A percentile compares a stretch with the other conserved stretches of the same genome.
Evolutionary conservation across 1,140 invertebrate species (phyloP).

Genomic region (Pararge aegeria): DNA sequence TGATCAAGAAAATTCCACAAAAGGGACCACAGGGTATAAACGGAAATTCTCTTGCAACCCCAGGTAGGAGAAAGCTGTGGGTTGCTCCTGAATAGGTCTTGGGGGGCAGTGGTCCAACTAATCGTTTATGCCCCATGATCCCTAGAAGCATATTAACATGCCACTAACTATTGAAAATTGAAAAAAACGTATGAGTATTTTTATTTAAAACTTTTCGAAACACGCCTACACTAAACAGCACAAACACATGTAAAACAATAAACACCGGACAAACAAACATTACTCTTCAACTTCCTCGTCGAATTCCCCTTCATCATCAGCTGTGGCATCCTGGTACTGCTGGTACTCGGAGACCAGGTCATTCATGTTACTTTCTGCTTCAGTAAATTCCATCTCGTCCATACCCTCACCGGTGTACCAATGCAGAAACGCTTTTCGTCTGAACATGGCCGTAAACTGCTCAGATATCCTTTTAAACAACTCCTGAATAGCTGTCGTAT

Average conservation of each 20-base stretch:
- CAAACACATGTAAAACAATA: neutral
- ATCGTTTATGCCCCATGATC: too few relatives aligned
- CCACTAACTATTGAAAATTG: neutral
- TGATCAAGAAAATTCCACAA: too few relatives aligned
- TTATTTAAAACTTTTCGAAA: conserved; percentile 1
- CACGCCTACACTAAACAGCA: conserved; percentile 6
- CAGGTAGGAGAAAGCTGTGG: too few relatives aligned
- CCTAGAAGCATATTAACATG: too few relatives aligned
- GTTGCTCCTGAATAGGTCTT: too few relatives aligned
- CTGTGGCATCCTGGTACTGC: conserved; percentile 90
- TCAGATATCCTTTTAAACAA: conserved; percentile 83
- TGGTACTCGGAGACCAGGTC: conserved; percentile 93
- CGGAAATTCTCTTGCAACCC: too few relatives aligned
- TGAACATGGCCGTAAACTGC: conserved; percentile 81
- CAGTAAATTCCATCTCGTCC: conserved; percentile 89
- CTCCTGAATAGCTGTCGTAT: conserved; percentile 86
- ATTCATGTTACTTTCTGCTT: conserved; percentile 85
- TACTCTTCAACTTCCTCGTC: conserved; percentile 62
- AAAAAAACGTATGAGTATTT: neutral
- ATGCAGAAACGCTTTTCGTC: conserved; percentile 82
- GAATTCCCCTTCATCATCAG: conserved; percentile 82
- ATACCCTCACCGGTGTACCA: conserved; percentile 92
- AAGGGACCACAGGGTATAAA: too few relatives aligned
- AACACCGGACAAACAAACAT: conserved; percentile 1
- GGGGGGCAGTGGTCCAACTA: too few relatives aligned